A percentile compares a stretch with the other conserved stretches of the same genome.
Evolutionary conservation across 2,797 vertebrate species (phyloP).

Genomic region (Brachyalestes nurse): DNA sequence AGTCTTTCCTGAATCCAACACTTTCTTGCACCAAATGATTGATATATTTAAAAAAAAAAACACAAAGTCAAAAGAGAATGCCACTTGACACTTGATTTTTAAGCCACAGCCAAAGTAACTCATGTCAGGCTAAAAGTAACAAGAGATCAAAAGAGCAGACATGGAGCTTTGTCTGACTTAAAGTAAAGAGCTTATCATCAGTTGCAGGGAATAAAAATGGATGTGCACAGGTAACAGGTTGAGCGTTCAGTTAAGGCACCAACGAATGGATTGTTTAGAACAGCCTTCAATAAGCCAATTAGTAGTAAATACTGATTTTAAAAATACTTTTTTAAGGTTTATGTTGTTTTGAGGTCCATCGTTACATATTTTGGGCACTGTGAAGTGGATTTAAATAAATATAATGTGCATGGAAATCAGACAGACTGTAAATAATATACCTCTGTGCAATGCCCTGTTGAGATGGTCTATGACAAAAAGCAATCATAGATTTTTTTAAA

Average conservation of each 20-base stretch:
- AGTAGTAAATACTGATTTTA: not conserved
- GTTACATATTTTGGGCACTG: not conserved
- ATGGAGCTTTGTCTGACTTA: slow-evolving; percentile 64
- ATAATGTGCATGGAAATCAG: not conserved
- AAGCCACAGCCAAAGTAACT: not conserved
- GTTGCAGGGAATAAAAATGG: slow-evolving; percentile 63
- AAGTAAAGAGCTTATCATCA: slow-evolving; percentile 74
- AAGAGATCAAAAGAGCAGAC: slow-evolving; percentile 66
- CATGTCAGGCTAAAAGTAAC: slow-evolving; percentile 58
- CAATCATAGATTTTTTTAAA: not conserved
- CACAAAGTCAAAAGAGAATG: not conserved
- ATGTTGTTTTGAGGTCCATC: not conserved
- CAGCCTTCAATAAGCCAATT: not conserved
- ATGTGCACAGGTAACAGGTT: slow-evolving; percentile 57
- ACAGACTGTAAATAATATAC: not conserved
- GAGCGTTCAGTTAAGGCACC: slow-evolving; percentile 31
- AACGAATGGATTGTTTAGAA: not conserved
- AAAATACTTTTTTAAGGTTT: not conserved
- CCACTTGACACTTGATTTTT: not conserved
- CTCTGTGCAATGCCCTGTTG: too few species aligned
- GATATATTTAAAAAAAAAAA: not conserved
- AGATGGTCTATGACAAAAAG: not conserved
- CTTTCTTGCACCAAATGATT: not conserved
- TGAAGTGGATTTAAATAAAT: not conserved
- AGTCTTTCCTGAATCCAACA: not conserved